Percentiles rank a stretch among this genome's conserved stretches.
phyloP scores from a whole-genome alignment of 2,113 vertebrate genomes.

The Python bivittatus region DNA sequence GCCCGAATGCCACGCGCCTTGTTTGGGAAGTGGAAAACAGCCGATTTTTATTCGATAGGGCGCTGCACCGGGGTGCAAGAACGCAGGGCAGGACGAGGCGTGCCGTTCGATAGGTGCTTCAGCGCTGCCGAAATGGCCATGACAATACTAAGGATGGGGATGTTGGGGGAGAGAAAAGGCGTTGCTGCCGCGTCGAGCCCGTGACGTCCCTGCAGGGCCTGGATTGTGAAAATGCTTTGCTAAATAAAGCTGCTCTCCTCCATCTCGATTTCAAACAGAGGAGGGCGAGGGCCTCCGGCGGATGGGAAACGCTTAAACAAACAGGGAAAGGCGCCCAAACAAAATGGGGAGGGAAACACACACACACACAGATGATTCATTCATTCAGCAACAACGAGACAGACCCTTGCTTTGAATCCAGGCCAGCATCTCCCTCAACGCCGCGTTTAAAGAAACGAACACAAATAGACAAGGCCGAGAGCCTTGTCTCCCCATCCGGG shows the following conservation, averaged over 20 bases:
- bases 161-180: not conserved
- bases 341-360: not conserved
- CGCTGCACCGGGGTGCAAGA: not conserved
- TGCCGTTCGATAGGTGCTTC: too few relatives aligned
- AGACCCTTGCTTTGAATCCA: not conserved
- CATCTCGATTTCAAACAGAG: not conserved
- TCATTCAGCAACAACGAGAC: rapidly evolving
- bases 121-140: not conserved
- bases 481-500: not conserved
- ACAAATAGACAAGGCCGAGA: too few relatives aligned
- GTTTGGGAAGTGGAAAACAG: not conserved
- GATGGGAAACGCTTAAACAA: not conserved
- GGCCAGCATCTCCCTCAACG: not conserved
- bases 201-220: not conserved
- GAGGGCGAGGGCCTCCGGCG: not conserved
- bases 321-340: not conserved
- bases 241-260: not conserved
- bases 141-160: not conserved
- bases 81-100: not conserved
- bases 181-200: not conserved
- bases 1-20: not conserved
- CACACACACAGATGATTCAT: not conserved
- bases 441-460: not conserved
- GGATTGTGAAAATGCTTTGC: not conserved
- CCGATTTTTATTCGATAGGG: not conserved